These are phyloP conservation scores for Nemurella pictetii DNA, from an alignment of 2,888 invertebrate genomes.

Conservation along the genomic window DNA sequence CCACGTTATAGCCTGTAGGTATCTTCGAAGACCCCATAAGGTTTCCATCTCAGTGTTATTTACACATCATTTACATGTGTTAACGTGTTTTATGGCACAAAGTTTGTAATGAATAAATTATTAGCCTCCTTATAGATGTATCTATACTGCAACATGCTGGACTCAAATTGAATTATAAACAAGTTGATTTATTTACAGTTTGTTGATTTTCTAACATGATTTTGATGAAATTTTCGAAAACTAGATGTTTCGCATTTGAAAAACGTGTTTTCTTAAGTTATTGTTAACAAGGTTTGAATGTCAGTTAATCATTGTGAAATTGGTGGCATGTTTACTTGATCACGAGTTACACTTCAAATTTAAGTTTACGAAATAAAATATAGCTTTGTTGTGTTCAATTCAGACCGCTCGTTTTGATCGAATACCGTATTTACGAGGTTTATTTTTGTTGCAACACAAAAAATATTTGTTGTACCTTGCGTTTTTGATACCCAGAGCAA, in stretches of 20 bases:
- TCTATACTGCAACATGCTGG: neutral
- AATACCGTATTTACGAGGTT: no score
- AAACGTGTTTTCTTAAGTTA: neutral
- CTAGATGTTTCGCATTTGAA: neutral
- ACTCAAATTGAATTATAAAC: neutral
- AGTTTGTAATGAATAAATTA: neutral
- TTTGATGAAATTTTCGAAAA: no score
- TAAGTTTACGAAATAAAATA: neutral
- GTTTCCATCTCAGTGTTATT: neutral
- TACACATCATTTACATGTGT: neutral
- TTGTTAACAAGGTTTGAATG: neutral
- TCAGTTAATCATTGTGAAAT: neutral
- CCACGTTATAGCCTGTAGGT: no score
- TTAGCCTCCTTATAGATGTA: neutral
- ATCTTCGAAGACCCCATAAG: neutral
- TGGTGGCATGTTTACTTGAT: neutral
- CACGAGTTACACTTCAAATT: neutral
- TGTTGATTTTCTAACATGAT: neutral
- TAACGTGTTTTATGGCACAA: neutral
- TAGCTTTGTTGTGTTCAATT: no score
- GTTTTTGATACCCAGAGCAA: no score
- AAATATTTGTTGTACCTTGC: no score
- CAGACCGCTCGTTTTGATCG: no score
- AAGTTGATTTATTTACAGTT: neutral
- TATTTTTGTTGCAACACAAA: no score